Evolutionary conservation across 2,113 vertebrate genomes (phyloP), one percentile per base, ranked within the genome.

Genomic region (Sinocyclocheilus anophthalmus): DNA sequence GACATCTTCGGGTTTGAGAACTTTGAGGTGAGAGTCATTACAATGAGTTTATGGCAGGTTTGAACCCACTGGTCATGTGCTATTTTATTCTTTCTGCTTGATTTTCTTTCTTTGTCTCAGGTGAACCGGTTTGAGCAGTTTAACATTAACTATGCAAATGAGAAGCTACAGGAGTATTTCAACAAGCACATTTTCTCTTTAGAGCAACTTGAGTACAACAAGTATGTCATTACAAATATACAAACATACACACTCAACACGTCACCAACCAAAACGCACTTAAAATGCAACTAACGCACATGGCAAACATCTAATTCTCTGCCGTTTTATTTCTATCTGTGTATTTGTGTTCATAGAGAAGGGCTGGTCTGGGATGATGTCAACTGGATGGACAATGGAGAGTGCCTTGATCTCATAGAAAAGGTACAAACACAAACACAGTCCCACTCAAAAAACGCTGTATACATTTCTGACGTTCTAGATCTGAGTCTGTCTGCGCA

Each of bases 1-100:
- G 98, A 99, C 92, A 99, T 99, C 91, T 99, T 99, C 84, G 98
- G 98, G 24, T 99, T 99, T 87, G 98, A 99, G 93, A 99, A 99
- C 90, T 99, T 99, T 39, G 97, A 99, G 95, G 98, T 99, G 91
- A 3, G 88, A 72, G 33, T 9, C 12, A 16, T 16, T 13, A 24
- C 61, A 7, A 2, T 2, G 22, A 20, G 42, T 24, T 84, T 63
- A 18, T 26, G n/a, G 37, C 50, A 37, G 45, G 10, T 26, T 33
- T 73, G 14, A 22, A 14, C 33, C 8, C 4, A 22, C 14, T 67
- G 9, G 12, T 24, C 10, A 14, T 5, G 10, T 57, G 26, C 45
- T 33, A 8, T 42, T 69, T 5, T 11, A 10, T 1, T 50, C 22
- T 4, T 22, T 67, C 22, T 70, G 39, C 12, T 26, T 10, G 12